phyloP scores from a whole-genome alignment of 2,113 vertebrate genomes.

The Pitta sordida region DNA sequence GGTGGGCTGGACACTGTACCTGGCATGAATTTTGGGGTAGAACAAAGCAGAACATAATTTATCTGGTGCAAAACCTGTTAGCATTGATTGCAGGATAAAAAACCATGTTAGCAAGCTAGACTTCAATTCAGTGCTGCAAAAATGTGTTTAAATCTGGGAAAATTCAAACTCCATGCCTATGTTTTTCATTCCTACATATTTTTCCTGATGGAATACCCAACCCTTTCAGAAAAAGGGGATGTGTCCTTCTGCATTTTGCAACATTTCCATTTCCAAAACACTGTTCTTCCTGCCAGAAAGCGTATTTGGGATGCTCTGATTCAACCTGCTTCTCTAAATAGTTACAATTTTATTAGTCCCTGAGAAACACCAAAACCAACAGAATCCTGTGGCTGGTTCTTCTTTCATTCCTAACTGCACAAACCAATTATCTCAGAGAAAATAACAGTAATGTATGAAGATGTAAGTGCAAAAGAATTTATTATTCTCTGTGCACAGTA shows the following conservation, averaged over 20 bases:
- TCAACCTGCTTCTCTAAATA: not conserved
- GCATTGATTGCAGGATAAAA: not conserved
- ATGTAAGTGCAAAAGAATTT: slow-evolving; percentile 28
- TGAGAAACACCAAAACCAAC: not conserved
- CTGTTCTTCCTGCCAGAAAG: not conserved
- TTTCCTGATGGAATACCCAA: not conserved
- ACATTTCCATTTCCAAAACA: not conserved
- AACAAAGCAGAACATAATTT: not conserved
- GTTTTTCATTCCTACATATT: not conserved
- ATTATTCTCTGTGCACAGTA: not conserved
- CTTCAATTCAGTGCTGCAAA: not conserved
- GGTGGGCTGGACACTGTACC: not conserved
- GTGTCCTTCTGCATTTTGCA: not conserved
- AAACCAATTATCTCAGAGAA: not conserved
- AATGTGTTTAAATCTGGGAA: not conserved
- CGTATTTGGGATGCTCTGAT: not conserved
- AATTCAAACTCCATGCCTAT: not conserved
- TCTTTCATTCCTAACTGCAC: not conserved
- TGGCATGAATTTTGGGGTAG: not conserved
- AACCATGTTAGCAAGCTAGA: not conserved
- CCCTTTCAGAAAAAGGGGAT: not conserved
- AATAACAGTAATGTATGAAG: not conserved
- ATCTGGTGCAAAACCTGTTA: not conserved
- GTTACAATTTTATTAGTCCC: not conserved
- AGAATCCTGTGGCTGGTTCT: not conserved